Conservation (phyloP, 2,797 vertebrate species). For the Rhyacichthys aspro region DNA sequence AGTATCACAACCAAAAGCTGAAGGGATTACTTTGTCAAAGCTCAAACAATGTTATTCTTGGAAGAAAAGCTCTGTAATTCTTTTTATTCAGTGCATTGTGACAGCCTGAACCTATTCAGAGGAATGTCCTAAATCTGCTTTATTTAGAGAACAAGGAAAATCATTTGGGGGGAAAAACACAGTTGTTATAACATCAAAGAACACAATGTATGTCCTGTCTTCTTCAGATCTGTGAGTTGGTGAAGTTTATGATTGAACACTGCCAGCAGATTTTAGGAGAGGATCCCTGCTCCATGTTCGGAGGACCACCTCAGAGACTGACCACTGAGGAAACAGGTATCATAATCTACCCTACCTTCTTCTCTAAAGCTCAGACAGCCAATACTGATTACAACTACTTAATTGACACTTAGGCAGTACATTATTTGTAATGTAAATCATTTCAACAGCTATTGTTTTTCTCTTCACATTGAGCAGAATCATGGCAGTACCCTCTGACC, state of each 20-base stretch:
- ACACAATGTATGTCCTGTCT: not conserved
- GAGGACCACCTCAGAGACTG: slow-evolving; percentile 81
- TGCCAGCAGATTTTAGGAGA: slow-evolving; percentile 87
- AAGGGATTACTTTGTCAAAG: not conserved
- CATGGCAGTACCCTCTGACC: slow-evolving; percentile 74
- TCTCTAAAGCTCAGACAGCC: not conserved
- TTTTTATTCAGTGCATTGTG: not conserved
- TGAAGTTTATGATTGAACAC: slow-evolving; percentile 92
- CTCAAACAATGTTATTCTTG: not conserved
- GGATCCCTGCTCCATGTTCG: slow-evolving; percentile 84
- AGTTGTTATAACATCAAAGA: too few species aligned
- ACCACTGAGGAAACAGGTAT: slow-evolving; percentile 72
- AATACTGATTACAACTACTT: not conserved
- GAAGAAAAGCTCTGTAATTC: not conserved
- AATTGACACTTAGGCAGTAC: too few species aligned
- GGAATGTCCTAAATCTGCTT: slow-evolving; percentile 22
- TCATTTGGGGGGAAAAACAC: not conserved
- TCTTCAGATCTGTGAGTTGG: slow-evolving; percentile 87
- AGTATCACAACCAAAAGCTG: not conserved
- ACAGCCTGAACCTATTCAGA: slow-evolving; percentile 2
- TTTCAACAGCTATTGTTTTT: not conserved
- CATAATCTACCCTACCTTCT: slow-evolving; percentile 35
- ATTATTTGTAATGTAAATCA: too few species aligned
- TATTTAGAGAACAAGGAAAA: not conserved
- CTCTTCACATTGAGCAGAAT: slow-evolving; percentile 28